A percentile compares a stretch with the other conserved stretches of the same genome.
These are phyloP conservation scores for Drosophila bocki DNA, from an alignment of 1,140 invertebrate species.

Conservation along the genomic window DNA sequence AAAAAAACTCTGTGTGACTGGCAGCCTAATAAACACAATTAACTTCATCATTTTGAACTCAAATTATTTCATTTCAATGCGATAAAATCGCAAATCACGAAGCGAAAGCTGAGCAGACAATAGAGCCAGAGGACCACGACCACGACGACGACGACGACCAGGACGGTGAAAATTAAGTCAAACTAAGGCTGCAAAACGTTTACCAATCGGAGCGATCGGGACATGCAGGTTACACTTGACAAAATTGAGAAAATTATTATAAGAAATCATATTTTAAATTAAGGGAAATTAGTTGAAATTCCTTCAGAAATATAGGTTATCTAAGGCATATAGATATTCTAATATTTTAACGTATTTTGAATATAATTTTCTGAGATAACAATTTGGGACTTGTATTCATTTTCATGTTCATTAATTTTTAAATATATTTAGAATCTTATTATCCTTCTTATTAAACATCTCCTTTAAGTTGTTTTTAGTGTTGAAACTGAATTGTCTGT, in stretches of 20 bases:
- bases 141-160: slow-evolving; percentile 30
- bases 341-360: not conserved
- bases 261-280: not conserved
- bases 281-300: not conserved
- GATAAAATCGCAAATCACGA: slow-evolving; percentile 85
- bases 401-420: not conserved
- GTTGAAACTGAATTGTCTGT: slow-evolving; percentile 40
- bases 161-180: slow-evolving; percentile 84
- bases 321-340: too few species aligned
- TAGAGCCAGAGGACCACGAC: slow-evolving; percentile 46
- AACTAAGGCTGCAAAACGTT: slow-evolving; percentile 72
- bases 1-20: slow-evolving; percentile 62
- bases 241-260: slow-evolving; percentile 1
- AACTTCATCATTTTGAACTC: slow-evolving; percentile 85
- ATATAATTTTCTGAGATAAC: not conserved
- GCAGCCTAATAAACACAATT: slow-evolving; percentile 85
- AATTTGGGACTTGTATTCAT: not conserved
- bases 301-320: not conserved
- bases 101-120: slow-evolving; percentile 68
- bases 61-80: slow-evolving; percentile 85
- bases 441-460: not conserved
- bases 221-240: slow-evolving; percentile 30
- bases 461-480: slow-evolving; percentile 23
- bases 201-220: slow-evolving; percentile 78
- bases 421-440: not conserved